phyloP scores from a whole-genome alignment of 2,113 vertebrate species.

The human region GRCh38 chr20:44422001-44422500 shows the following conservation, averaged over 20 bases:
- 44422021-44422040: neutral
- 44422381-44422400: neutral
- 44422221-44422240: neutral
- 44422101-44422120: neutral
- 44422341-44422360: neutral
- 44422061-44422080: neutral
- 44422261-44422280: too few relatives aligned
- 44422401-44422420: neutral
- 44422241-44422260: neutral
- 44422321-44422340: neutral
- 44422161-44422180: neutral
- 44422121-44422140: neutral
- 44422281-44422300: neutral
- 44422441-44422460: neutral
- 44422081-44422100: neutral
- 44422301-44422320: neutral
- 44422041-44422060: conserved; percentile 34
- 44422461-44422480: neutral
- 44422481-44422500: neutral
- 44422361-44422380: neutral
- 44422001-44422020: neutral
- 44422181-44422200: neutral
- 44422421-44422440: neutral
- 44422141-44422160: neutral
- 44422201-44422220: neutral